phyloP scores from a whole-genome alignment of 37 sponge, comb jelly and placozoan species.

The Beroe forskalii region DNA sequence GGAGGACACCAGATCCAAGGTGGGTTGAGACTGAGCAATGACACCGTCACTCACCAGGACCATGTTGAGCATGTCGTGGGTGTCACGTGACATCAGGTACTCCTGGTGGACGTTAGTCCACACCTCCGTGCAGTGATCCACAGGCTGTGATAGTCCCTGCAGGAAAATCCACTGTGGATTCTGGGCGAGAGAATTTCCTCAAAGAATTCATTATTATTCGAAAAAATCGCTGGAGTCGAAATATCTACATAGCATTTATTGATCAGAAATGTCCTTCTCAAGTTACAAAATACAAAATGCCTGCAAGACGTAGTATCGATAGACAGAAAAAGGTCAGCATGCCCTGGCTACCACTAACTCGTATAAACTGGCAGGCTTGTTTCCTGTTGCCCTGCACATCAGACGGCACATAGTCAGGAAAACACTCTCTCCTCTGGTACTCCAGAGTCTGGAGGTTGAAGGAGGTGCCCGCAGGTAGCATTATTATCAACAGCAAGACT shows the following conservation, averaged over 20 bases:
- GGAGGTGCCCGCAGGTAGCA: not conserved
- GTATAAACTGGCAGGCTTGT: not conserved
- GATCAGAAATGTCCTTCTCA: too few relatives aligned
- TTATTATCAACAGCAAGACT: not conserved
- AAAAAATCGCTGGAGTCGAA: too few relatives aligned
- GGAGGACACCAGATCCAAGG: not conserved
- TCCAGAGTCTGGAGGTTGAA: not conserved
- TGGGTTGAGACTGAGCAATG: constrained; percentile 11
- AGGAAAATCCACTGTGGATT: too few relatives aligned
- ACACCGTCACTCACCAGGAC: constrained; percentile 33
- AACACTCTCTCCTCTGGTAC: not conserved
- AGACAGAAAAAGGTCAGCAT: too few relatives aligned
- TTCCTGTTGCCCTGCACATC: not conserved
- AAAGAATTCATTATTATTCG: too few relatives aligned
- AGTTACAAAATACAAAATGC: too few relatives aligned
- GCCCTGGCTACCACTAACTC: too few relatives aligned
- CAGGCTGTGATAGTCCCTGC: too few relatives aligned
- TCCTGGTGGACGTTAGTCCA: not conserved
- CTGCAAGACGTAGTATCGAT: too few relatives aligned
- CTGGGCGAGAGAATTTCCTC: too few relatives aligned
- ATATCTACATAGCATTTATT: too few relatives aligned
- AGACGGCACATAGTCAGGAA: constrained; percentile 3
- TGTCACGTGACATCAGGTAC: not conserved
- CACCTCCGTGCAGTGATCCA: not conserved
- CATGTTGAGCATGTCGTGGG: not conserved